Evolutionary conservation across 2,797 vertebrate genomes (phyloP).

Genomic region (Syndactyla subalaris): DNA sequence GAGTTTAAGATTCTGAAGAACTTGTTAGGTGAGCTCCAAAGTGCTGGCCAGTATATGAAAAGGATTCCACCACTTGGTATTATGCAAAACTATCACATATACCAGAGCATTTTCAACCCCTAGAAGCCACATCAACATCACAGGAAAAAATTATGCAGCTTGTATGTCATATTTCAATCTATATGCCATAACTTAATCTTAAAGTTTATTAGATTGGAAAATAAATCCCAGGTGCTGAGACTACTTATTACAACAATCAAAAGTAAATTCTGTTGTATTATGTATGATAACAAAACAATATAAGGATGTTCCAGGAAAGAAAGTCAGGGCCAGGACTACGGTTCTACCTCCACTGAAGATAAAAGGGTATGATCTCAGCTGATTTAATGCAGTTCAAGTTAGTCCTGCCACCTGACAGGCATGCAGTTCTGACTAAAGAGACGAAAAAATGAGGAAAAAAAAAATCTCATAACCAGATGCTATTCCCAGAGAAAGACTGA

Average conservation of each 20-base stretch:
- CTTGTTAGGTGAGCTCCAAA: not conserved
- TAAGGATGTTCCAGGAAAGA: not conserved
- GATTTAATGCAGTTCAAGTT: not conserved
- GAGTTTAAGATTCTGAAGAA: slow-evolving; percentile 3
- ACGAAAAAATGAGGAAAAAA: not conserved
- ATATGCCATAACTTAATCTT: not conserved
- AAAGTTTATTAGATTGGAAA: not conserved
- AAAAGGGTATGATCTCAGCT: not conserved
- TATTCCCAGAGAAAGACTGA: not conserved
- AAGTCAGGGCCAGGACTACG: not conserved
- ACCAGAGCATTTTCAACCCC: not conserved
- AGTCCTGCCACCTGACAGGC: not conserved
- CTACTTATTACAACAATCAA: slow-evolving; percentile 4
- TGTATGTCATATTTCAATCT: not conserved
- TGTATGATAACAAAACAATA: slow-evolving; percentile 7
- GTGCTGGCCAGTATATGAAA: not conserved
- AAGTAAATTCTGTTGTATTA: not conserved
- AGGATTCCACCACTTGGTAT: not conserved
- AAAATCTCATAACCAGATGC: not conserved
- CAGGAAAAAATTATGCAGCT: not conserved
- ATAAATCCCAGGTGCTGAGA: not conserved
- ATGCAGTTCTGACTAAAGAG: not conserved
- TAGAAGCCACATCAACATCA: slow-evolving; percentile 2
- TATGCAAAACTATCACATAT: not conserved
- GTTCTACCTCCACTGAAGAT: not conserved